Percentiles rank a stretch among this genome's conserved stretches.
phyloP scores from a whole-genome alignment of 2,888 invertebrate genomes.

The Ferdinandea cuprea region DNA sequence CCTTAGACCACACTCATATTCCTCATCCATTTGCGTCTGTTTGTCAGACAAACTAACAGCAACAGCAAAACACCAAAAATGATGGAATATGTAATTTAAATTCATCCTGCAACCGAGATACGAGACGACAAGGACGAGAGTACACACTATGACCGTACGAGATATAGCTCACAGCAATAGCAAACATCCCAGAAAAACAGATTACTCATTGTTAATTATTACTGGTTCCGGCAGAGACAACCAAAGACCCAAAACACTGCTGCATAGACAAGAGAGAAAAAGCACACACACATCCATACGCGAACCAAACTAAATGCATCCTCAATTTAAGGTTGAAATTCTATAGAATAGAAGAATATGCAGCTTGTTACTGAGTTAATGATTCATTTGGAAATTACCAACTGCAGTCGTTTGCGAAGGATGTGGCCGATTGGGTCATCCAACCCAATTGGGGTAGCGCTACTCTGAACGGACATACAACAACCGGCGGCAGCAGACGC shows the following conservation, averaged over 20 bases:
- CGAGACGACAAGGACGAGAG: slow-evolving; percentile 12
- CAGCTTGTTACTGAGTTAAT: slow-evolving; percentile 46
- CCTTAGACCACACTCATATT: slow-evolving; percentile 4
- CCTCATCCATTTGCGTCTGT: background rate
- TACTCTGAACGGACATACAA: slow-evolving; percentile 7
- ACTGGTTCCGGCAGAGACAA: slow-evolving; percentile 61
- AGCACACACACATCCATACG: background rate
- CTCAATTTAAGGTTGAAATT: background rate
- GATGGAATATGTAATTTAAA: slow-evolving; percentile 59
- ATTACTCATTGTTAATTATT: slow-evolving; percentile 73
- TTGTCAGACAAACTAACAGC: background rate
- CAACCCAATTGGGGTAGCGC: no score
- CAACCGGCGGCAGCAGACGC: slow-evolving; percentile 4
- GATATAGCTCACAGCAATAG: slow-evolving; percentile 12
- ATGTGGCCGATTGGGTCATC: background rate
- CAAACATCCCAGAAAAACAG: slow-evolving; percentile 51
- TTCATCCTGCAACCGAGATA: slow-evolving; percentile 22
- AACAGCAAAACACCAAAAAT: slow-evolving; percentile 32
- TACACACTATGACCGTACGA: slow-evolving; percentile 6
- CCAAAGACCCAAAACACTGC: slow-evolving; percentile 35
- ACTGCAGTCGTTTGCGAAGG: slow-evolving; percentile 30
- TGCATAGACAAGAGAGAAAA: background rate
- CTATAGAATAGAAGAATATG: background rate
- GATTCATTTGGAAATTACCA: slow-evolving; percentile 58
- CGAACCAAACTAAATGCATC: background rate